Conservation (phyloP, 2,888 invertebrate genomes). For the Flexamia atlantica region DNA sequence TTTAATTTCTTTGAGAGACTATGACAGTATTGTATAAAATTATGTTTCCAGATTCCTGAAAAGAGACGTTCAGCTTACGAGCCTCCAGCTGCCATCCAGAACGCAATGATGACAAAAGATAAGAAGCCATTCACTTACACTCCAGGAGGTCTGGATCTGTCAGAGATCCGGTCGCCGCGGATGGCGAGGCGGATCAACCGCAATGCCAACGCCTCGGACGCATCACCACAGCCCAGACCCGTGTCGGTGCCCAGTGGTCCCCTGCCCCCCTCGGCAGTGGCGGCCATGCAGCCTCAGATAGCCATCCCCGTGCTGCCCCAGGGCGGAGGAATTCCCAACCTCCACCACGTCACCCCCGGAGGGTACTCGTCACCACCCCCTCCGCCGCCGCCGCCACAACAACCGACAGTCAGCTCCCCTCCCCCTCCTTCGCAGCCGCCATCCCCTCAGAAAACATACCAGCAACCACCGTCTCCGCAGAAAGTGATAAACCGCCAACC, state of each 20-base stretch:
- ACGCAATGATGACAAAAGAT: constrained; percentile 97
- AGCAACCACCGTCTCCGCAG: constrained; percentile 61
- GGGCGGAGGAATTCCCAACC: constrained; percentile 70
- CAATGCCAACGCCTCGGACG: constrained; percentile 74
- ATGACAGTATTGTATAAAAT: not conserved
- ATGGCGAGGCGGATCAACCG: constrained; percentile 89
- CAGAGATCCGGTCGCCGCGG: constrained; percentile 92
- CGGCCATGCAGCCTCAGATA: constrained; percentile 80
- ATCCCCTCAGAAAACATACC: constrained; percentile 58
- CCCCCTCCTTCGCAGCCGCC: constrained; percentile 69
- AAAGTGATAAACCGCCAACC: constrained; percentile 43
- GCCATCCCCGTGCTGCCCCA: constrained; percentile 81
- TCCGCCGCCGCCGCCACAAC: constrained; percentile 67
- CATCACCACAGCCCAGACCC: constrained; percentile 40
- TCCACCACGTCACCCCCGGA: constrained; percentile 64
- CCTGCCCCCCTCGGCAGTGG: constrained; percentile 78
- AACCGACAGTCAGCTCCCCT: constrained; percentile 72
- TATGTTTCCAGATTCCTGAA: constrained; percentile 70
- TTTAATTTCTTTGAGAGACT: too few species aligned
- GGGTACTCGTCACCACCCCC: constrained; percentile 67
- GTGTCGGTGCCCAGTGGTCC: constrained; percentile 73
- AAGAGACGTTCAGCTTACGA: constrained; percentile 74
- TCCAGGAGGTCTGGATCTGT: constrained; percentile 93
- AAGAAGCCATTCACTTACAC: constrained; percentile 98
- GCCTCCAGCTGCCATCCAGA: constrained; percentile 93